Evolutionary conservation across 1,140 invertebrate species (phyloP).

Genomic region (Wiebesia pumilae): DNA sequence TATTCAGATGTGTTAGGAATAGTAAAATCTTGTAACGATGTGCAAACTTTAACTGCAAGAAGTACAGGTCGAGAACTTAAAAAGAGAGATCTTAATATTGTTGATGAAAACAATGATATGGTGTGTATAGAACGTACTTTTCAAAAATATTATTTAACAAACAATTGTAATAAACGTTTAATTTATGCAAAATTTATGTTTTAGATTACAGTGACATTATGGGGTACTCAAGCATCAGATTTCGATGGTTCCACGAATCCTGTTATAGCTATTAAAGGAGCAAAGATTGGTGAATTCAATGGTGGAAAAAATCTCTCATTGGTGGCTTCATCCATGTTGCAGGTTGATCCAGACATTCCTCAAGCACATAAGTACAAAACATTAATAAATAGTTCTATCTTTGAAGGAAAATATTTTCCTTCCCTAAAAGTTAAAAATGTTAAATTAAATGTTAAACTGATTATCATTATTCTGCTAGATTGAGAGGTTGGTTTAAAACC

Average conservation of each 20-base stretch:
- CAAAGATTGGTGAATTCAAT: conserved; percentile 82
- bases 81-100: conserved; percentile 91
- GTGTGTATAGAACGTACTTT: conserved; percentile 74
- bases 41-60: conserved; percentile 83
- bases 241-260: conserved; percentile 87
- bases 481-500: conserved; percentile 93
- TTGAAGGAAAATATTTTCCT: background rate
- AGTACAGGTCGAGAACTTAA: conserved; percentile 88
- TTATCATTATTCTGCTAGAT: conserved; percentile 61
- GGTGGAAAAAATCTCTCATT: conserved; percentile 83
- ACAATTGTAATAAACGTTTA: background rate
- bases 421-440: background rate
- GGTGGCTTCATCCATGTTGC: conserved; percentile 78
- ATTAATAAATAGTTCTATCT: conserved; percentile 17
- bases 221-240: conserved; percentile 88
- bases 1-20: conserved; percentile 92
- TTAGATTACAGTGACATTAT: conserved; percentile 82
- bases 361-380: conserved; percentile 82
- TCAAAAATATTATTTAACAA: too few relatives aligned
- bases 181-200: conserved; percentile 53
- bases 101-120: conserved; percentile 88
- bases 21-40: conserved; percentile 84
- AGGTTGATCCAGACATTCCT: conserved; percentile 91
- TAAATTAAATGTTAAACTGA: background rate
- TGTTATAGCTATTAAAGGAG: conserved; percentile 89